A percentile compares a stretch with the other conserved stretches of the same genome.
phyloP scores from a whole-genome alignment of 2,888 invertebrate genomes.

The Calameuta pallipes region DNA sequence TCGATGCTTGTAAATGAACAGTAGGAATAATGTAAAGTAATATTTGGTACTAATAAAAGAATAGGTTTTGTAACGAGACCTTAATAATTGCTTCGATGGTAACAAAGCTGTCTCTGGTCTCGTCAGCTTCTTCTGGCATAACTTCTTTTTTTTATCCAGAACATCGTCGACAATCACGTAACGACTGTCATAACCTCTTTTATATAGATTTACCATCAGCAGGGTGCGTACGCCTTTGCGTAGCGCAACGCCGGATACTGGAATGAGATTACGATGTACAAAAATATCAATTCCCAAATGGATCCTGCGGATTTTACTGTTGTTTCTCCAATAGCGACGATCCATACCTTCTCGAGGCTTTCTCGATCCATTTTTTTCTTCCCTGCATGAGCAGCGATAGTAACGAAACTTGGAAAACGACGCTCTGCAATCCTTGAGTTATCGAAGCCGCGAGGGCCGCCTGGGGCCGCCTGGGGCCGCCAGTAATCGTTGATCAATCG shows the following conservation, averaged over 20 bases:
- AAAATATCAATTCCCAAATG: neutral
- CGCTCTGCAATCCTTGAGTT: neutral
- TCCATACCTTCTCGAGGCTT: neutral
- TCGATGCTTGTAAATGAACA: neutral
- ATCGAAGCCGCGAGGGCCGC: neutral
- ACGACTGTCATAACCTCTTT: neutral
- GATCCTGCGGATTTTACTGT: neutral
- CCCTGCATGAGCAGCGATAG: neutral
- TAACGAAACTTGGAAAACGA: neutral
- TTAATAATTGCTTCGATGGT: neutral
- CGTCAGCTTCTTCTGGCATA: neutral
- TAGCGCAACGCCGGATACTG: neutral
- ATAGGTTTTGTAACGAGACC: neutral
- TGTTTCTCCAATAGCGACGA: neutral
- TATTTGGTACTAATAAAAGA: neutral
- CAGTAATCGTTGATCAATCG: neutral
- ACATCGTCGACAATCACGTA: neutral
- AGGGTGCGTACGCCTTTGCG: neutral
- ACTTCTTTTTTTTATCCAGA: neutral
- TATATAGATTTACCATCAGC: neutral
- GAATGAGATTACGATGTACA: neutral
- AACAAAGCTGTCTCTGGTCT: neutral
- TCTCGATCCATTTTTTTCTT: neutral
- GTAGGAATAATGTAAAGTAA: neutral
- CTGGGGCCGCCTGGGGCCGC: too few relatives aligned